These are phyloP conservation scores for Alligator mississippiensis DNA, from an alignment of 2,113 vertebrate genomes.

Conservation along the genomic window DNA sequence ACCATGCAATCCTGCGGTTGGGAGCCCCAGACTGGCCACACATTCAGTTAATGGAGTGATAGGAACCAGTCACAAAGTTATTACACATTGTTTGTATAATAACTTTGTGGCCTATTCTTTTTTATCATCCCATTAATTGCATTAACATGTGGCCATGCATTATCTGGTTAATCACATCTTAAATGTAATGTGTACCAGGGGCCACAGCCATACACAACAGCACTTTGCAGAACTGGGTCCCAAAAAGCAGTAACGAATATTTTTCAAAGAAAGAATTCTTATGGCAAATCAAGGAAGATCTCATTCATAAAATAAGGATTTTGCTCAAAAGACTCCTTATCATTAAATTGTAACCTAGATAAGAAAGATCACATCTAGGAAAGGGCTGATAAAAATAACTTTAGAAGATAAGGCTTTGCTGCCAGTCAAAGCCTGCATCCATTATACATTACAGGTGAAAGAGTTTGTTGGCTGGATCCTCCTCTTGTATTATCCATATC, in stretches of 20 bases:
- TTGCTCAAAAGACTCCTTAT: constrained; percentile 21
- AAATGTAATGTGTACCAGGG: not conserved
- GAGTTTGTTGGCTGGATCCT: constrained; percentile 35
- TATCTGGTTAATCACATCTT: no score
- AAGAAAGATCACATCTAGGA: constrained; percentile 9
- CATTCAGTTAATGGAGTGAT: no score
- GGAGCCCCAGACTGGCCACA: no score
- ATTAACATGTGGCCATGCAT: no score
- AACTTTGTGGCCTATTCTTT: no score
- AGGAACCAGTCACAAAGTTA: no score
- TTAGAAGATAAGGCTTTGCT: not conserved
- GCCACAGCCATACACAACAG: not conserved
- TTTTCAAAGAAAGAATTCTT: constrained; percentile 31
- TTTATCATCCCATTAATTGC: no score
- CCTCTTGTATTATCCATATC: constrained; percentile 40
- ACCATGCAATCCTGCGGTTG: no score
- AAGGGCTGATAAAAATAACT: constrained; percentile 32
- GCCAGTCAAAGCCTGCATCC: constrained; percentile 24
- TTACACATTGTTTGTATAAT: no score
- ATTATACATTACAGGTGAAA: constrained; percentile 49
- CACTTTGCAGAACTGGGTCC: not conserved
- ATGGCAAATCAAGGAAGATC: constrained; percentile 20
- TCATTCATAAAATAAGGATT: constrained; percentile 62
- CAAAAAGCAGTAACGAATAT: not conserved
- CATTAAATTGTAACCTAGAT: constrained; percentile 16